Evolutionary conservation across 2,797 vertebrate genomes (phyloP), one percentile per base, ranked within the genome.

Genomic region (Falco novaeseelandiae): DNA sequence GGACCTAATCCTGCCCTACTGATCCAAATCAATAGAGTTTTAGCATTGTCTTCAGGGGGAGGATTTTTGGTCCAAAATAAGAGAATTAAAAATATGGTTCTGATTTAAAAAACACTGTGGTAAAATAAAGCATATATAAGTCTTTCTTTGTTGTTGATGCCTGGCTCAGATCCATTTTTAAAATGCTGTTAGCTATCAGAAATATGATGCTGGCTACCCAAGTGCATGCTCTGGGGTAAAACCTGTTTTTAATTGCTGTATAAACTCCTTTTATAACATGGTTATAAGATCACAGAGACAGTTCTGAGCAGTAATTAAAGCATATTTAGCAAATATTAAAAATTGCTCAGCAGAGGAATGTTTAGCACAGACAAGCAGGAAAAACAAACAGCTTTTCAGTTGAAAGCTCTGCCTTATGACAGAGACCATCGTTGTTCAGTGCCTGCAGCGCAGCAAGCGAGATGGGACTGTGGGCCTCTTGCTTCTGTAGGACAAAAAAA

Each of bases 241-340:
- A 87, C 86, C 66, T 84, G 59, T 12, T 96, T 93, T 80, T 91
- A 96, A 93, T 93, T 95, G 96, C 92, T 72, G 38, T 15, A 91
- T 88, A 91, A 95, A 89, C 77, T 88, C 72, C 54, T 90, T 95
- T 95, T 90, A 88, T 70, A 85, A 90, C 57, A 70, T 6, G 30
- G 76, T 91, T 88, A 96, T 62, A 91, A 92, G 89, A 91, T 96
- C 85, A 95, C 34, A 95, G 94, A 61, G 82, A 71, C 1, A 3
- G 76, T 96, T 93, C 61, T 0, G 15, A 92, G 51, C 49, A 76
- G 73, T 34, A 94, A 96, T 96, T 96, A 91, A 69, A 84, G 72
- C 66, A 55, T 95, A 91, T 94, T 94, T 95, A 96, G 79, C 67
- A 94, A 97, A 90, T 92, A 96, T 34, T 80, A 95, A 93, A 95